Evolutionary conservation across 1,140 invertebrate species (phyloP), one percentile per base, ranked within the genome.

Genomic region (Heliconius hewitsoni): DNA sequence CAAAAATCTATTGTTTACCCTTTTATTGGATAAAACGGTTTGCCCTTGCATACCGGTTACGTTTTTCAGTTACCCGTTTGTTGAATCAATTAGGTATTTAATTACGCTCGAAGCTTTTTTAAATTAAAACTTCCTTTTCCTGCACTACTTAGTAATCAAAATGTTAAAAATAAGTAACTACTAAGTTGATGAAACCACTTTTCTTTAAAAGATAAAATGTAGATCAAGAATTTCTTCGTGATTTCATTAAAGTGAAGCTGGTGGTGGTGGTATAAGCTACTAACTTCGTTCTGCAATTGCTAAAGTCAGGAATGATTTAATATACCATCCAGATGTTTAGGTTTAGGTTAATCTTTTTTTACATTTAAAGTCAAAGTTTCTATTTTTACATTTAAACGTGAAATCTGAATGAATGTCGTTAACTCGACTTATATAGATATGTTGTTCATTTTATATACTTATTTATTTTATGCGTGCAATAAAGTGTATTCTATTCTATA

Each of bases 21-120:
- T 73, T 78, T 78, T 73, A 78, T 78, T 78, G 71, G 52, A 73
- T 78, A 66, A 72, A 78, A 55, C 71, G 71, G 72, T 78, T 73
- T 60, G 34, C 71, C 50, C 37, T 27, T n/a, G 52, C 76, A 1
- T 78, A 57, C 16, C 34, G 50, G 73, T 73, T 37, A 23, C 16
- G 39, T 78, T 73, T 34, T 71, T 78, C n/a, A 60, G 39, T 73
- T 73, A 52, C 23, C 8, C 16, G 55, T 78, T 78, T 78, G 73
- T 72, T 78, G 39, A 71, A 52, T 73, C 76, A 73, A 57, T 42
- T 27, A 34, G 50, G 13, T 73, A 71, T 77, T 78, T 57, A 78
- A 72, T 55, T 78, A 57, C 4, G n/a, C 30, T 1, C 9, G 60
- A 16, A 1, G 55, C 1, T 23, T 66, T 66, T 66, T 66, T 66